Conservation (phyloP, 1,140 invertebrate genomes). For the Drusus annulatus region DNA sequence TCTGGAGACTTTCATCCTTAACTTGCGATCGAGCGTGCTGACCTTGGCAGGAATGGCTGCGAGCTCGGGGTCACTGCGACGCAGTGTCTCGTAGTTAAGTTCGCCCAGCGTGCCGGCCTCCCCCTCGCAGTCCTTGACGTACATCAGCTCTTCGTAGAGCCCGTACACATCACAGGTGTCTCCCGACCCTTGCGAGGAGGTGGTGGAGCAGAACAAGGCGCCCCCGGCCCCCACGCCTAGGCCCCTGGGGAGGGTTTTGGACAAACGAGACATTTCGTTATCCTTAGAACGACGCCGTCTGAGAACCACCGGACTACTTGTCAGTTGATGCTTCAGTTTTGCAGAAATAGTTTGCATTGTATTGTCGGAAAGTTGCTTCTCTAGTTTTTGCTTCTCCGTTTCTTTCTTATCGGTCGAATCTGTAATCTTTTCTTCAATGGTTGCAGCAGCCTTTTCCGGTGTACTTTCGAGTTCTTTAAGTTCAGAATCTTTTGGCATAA, state of each 20-base stretch:
- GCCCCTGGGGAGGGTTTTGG: slow-evolving; percentile 85
- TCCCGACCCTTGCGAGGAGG: slow-evolving; percentile 75
- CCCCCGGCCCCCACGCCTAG: slow-evolving; percentile 69
- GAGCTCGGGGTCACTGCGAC: slow-evolving; percentile 86
- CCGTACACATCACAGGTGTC: slow-evolving; percentile 89
- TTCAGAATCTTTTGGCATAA: slow-evolving; percentile 60
- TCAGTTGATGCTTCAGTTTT: slow-evolving; percentile 74
- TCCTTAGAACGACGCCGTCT: slow-evolving; percentile 80
- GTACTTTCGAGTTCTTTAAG: slow-evolving; percentile 61
- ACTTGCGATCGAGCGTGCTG: slow-evolving; percentile 83
- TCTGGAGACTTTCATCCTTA: slow-evolving; percentile 85
- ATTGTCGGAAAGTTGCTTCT: slow-evolving; percentile 77
- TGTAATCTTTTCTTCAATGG: slow-evolving; percentile 59
- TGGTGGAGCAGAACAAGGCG: slow-evolving; percentile 72
- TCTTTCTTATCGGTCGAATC: slow-evolving; percentile 62
- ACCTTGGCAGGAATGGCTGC: slow-evolving; percentile 85
- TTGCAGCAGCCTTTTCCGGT: slow-evolving; percentile 60
- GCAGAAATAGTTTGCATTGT: slow-evolving; percentile 71
- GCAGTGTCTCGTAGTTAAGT: slow-evolving; percentile 81
- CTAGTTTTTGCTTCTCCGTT: slow-evolving; percentile 71
- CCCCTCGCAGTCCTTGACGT: slow-evolving; percentile 89
- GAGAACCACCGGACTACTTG: slow-evolving; percentile 79
- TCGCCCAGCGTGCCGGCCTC: slow-evolving; percentile 81
- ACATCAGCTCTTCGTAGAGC: slow-evolving; percentile 90
- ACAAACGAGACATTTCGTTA: slow-evolving; percentile 77